Evolutionary conservation across 2,888 invertebrate genomes (phyloP).

Genomic region (Zygaena filipendulae): DNA sequence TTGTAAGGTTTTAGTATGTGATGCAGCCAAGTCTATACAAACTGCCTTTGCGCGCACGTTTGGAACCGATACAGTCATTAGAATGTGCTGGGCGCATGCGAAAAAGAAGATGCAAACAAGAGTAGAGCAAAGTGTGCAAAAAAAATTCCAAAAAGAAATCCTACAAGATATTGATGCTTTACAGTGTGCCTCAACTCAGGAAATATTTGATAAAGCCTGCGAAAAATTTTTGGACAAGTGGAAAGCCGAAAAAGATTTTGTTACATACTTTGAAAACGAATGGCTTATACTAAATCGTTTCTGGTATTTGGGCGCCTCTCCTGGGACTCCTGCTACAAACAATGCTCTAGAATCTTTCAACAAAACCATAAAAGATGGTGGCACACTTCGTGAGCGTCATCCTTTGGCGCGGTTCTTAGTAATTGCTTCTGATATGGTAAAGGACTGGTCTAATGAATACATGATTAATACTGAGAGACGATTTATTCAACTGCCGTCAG

Average conservation of each 20-base stretch:
- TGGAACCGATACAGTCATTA: conserved; percentile 16
- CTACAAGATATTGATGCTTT: conserved; percentile 18
- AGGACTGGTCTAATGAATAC: conserved; percentile 6
- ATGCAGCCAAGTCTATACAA: conserved; percentile 10
- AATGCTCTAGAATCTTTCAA: conserved; percentile 13
- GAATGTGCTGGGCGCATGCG: conserved; percentile 22
- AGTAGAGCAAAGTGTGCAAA: conserved; percentile 14
- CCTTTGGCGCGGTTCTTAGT: conserved; percentile 1
- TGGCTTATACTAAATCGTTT: conserved; percentile 3
- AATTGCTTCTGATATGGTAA: conserved; percentile 5
- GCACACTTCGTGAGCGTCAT: conserved; percentile 14
- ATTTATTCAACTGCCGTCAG: conserved; percentile 6
- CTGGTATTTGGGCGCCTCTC: conserved; percentile 5
- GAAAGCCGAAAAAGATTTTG: conserved; percentile 5
- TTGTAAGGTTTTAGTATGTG: conserved; percentile 8
- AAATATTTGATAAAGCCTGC: conserved; percentile 14
- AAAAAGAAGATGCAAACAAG: conserved; percentile 19
- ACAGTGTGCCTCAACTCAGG: conserved; percentile 15
- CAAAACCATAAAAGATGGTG: conserved; percentile 11
- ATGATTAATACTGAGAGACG: conserved; percentile 8
- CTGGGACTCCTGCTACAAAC: conserved; percentile 11
- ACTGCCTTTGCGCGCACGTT: conserved; percentile 15
- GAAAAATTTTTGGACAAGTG: conserved; percentile 4
- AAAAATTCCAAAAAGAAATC: conserved; percentile 14
- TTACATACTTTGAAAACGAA: conserved; percentile 7